Base-by-base conservation (phyloP, 1,140 invertebrate species). In the Platyura marginata region DNA sequence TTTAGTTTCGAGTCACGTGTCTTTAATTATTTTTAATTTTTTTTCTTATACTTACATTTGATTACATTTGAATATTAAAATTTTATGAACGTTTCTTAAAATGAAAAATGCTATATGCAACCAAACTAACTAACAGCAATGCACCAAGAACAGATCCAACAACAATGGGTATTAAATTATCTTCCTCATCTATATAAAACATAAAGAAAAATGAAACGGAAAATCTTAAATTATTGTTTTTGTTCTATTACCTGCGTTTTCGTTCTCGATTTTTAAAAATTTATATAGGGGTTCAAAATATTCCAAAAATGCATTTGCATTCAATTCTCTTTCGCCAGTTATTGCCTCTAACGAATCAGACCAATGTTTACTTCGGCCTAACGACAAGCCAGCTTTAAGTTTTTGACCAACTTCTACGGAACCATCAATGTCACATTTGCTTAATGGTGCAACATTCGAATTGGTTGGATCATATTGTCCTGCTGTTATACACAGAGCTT, bases 381-480 rank as follows among this genome's bases (percentile, higher is more conserved):
- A 13, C 20, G 5, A 3, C 9, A 43, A 29, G 13, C 42, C 42
- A 1, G 3, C 21, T 22, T 18, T 25, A 15, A 46, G n/a, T 21
- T 51, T 46, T 22, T 54, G 45, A 2, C 68, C 67, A 2, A 69
- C 70, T 43, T 54, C 52, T 19, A 52, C 57, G 41, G 61, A 66
- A 10, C 62, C 50, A 47, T 65, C 65, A 40, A 79, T 71, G 50
- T 78, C 74, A 55, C 75, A 75, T 45, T 62, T 63, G 48, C 80
- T 67, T 34, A 69, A 46, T 1, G 68, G 63, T 20, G 51, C 74
- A 18, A 52, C 58, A 3, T 45, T 47, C 4, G 47, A 47, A 46
- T 68, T 55, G 0, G 48, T 43, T 1, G 66, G 64, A 13, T 65
- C 67, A 33, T 62, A 67, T 44, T 77, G 61, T 1, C 65, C 66